These are phyloP conservation scores for Drosophila leonis DNA, from an alignment of 2,888 invertebrate genomes.

Conservation along the genomic window DNA sequence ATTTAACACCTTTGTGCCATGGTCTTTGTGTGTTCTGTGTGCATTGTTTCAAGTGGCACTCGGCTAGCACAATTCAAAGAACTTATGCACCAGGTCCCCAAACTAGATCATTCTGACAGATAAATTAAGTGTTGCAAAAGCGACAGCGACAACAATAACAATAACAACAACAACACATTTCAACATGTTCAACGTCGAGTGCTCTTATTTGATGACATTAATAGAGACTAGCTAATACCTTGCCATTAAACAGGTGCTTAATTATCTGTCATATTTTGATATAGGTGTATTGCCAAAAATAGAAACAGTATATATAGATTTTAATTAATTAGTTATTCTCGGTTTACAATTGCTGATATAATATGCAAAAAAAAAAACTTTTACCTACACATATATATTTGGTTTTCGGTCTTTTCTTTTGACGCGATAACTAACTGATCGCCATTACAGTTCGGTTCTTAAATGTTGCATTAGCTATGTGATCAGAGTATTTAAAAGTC, in stretches of 20 bases:
- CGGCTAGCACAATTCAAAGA: slow-evolving; percentile 32
- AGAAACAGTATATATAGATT: background rate
- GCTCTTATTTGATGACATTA: slow-evolving; percentile 31
- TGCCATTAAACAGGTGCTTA: slow-evolving; percentile 43
- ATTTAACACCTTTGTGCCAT: background rate
- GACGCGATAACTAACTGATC: background rate
- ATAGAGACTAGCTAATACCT: slow-evolving; percentile 5
- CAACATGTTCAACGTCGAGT: slow-evolving; percentile 51
- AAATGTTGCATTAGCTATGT: background rate
- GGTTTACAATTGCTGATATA: background rate
- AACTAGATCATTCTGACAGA: slow-evolving; percentile 39
- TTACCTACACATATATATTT: background rate
- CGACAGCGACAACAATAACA: slow-evolving; percentile 9
- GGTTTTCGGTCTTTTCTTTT: background rate
- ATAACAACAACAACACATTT: slow-evolving; percentile 33
- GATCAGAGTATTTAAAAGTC: slow-evolving; percentile 12
- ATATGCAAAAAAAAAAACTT: too few relatives aligned
- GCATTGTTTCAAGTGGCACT: slow-evolving; percentile 52
- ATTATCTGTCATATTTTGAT: slow-evolving; percentile 41
- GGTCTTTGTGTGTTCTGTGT: slow-evolving; percentile 7
- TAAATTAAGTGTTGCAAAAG: slow-evolving; percentile 31
- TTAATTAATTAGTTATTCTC: background rate
- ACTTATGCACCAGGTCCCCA: slow-evolving; percentile 18
- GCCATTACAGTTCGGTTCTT: background rate
- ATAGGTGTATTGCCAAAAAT: background rate